These are phyloP conservation scores for Sesamia nonagrioides DNA, from an alignment of 1,140 invertebrate genomes.

Conservation along the genomic window DNA sequence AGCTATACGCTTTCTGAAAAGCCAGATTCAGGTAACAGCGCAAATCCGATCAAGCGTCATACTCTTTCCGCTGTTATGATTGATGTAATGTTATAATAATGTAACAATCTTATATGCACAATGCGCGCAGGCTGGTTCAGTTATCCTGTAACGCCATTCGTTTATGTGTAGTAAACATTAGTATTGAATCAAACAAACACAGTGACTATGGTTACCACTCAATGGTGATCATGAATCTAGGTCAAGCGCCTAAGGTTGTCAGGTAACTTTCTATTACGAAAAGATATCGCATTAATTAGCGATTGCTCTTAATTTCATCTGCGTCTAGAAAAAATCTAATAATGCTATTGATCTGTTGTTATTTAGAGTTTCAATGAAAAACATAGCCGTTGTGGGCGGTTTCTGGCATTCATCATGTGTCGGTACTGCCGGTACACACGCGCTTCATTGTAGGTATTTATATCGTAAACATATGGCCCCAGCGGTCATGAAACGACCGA, in stretches of 20 bases:
- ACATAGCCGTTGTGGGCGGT: slow-evolving; percentile 68
- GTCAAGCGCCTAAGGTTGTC: slow-evolving; percentile 53
- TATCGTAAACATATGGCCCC: slow-evolving; percentile 80
- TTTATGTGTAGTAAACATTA: slow-evolving; percentile 40
- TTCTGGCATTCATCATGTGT: slow-evolving; percentile 72
- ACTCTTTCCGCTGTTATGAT: slow-evolving; percentile 54
- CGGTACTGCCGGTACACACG: slow-evolving; percentile 53
- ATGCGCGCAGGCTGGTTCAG: slow-evolving; percentile 25
- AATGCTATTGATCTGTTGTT: slow-evolving; percentile 17
- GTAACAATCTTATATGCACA: slow-evolving; percentile 42
- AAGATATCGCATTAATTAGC: slow-evolving; percentile 31
- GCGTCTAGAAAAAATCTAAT: slow-evolving; percentile 19
- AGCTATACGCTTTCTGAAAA: slow-evolving; percentile 4
- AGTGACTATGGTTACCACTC: slow-evolving; percentile 57
- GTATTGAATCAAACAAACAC: slow-evolving; percentile 57
- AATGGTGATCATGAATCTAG: slow-evolving; percentile 55
- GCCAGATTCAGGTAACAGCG: slow-evolving; percentile 21
- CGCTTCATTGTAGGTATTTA: slow-evolving; percentile 70
- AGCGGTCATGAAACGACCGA: slow-evolving; percentile 53
- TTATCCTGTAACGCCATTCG: slow-evolving; percentile 5
- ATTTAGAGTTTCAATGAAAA: slow-evolving; percentile 20
- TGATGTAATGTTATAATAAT: slow-evolving; percentile 55
- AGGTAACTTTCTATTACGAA: slow-evolving; percentile 46
- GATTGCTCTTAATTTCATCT: slow-evolving; percentile 31
- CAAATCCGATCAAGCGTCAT: slow-evolving; percentile 53